A percentile compares a stretch with the other conserved stretches of the same genome.
phyloP scores from a whole-genome alignment of 2,797 vertebrate species.

The Bucorvus abyssinicus region DNA sequence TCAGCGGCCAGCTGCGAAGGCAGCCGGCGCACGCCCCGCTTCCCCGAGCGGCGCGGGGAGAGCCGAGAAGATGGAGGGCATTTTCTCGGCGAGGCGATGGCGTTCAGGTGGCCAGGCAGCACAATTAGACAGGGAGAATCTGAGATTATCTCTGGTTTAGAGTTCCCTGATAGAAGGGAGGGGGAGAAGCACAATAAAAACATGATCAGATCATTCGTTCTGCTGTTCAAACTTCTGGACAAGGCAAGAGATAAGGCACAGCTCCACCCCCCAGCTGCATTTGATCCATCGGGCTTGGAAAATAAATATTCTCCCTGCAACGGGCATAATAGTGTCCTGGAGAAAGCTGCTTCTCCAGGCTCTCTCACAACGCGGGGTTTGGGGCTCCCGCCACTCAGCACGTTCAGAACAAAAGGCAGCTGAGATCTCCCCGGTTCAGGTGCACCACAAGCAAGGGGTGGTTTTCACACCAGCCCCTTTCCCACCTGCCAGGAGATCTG shows the following conservation, averaged over 20 bases:
- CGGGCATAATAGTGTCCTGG: neutral
- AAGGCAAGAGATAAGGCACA: neutral
- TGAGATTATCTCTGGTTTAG: conserved; percentile 5
- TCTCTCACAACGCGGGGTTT: fast-evolving
- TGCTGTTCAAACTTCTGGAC: conserved; percentile 34
- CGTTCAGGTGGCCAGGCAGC: neutral
- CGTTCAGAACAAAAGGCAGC: fast-evolving
- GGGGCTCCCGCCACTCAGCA: neutral
- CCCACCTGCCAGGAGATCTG: neutral
- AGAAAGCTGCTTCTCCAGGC: neutral
- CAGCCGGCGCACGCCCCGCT: neutral
- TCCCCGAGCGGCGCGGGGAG: neutral
- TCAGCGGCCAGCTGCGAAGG: neutral
- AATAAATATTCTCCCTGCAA: neutral
- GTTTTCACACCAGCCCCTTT: neutral
- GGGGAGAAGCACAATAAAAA: neutral
- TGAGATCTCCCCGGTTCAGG: neutral
- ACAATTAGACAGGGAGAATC: neutral
- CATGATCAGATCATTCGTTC: neutral
- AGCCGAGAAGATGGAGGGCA: neutral
- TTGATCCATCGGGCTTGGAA: neutral
- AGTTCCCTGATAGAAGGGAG: neutral
- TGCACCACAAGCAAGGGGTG: neutral
- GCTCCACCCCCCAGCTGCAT: conserved; percentile 26
- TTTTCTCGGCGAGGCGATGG: neutral